A percentile compares a stretch with the other conserved stretches of the same genome.
These are phyloP conservation scores for Furcula furcula DNA, from an alignment of 2,888 invertebrate species.

Conservation along the genomic window DNA sequence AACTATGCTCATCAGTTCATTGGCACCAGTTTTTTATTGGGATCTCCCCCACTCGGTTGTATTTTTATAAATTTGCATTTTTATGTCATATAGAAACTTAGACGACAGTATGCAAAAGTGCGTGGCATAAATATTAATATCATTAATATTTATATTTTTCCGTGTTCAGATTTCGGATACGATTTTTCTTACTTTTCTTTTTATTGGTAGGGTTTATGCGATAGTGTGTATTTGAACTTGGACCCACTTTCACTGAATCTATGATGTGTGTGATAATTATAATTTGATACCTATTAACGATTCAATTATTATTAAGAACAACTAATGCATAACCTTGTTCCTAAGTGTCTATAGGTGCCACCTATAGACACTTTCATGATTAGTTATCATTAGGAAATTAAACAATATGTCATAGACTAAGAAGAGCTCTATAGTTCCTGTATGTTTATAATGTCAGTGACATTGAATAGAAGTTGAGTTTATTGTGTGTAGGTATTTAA, in stretches of 20 bases:
- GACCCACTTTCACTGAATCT: constrained; percentile 29
- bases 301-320: too few species aligned
- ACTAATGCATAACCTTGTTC: too few species aligned
- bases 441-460: too few species aligned
- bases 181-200: constrained; percentile 18
- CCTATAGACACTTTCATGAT: too few species aligned
- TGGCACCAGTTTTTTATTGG: constrained; percentile 73
- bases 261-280: too few species aligned
- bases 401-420: too few species aligned
- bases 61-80: constrained; percentile 67
- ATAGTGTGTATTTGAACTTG: constrained; percentile 15
- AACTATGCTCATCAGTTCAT: constrained; percentile 65
- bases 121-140: constrained; percentile 61
- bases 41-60: constrained; percentile 63
- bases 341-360: too few species aligned
- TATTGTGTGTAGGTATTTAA: too few species aligned
- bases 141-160: constrained; percentile 69
- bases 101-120: constrained; percentile 65
- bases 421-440: too few species aligned
- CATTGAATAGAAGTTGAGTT: too few species aligned
- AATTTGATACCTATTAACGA: too few species aligned
- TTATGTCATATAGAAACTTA: constrained; percentile 57
- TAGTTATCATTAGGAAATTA: too few species aligned
- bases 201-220: constrained; percentile 38
- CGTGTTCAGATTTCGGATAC: constrained; percentile 44